A percentile compares a stretch with the other conserved stretches of the same genome.
Conservation (phyloP, 2,113 vertebrate species). For the Platichthys stellatus region DNA sequence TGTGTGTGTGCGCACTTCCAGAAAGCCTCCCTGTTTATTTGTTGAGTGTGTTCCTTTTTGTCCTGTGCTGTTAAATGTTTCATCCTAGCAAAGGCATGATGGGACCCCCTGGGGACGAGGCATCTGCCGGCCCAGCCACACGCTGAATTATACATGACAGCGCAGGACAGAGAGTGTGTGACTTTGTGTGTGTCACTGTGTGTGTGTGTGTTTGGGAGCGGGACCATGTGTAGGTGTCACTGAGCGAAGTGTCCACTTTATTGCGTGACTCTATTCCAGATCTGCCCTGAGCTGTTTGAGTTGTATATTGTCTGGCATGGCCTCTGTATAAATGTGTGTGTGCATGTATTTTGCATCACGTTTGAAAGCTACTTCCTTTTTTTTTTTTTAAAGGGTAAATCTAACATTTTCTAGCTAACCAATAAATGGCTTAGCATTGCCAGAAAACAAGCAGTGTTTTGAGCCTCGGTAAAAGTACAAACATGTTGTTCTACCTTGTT, state of each 20-base stretch:
- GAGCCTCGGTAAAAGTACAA: not conserved
- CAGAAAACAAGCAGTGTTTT: no score
- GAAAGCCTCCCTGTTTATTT: constrained; percentile 78
- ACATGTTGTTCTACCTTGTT: constrained; percentile 8
- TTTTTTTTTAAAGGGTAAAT: not conserved
- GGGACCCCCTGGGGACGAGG: constrained; percentile 76
- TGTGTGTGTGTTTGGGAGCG: constrained; percentile 42
- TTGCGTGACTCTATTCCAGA: constrained; percentile 61
- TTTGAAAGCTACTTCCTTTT: constrained; percentile 20
- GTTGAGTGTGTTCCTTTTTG: constrained; percentile 82
- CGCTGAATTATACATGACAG: constrained; percentile 83
- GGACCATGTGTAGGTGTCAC: constrained; percentile 71
- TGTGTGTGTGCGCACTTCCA: constrained; percentile 37
- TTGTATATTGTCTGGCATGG: constrained; percentile 21
- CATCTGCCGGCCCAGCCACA: constrained; percentile 77
- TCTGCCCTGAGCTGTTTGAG: constrained; percentile 35
- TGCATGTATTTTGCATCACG: no score
- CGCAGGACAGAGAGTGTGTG: constrained; percentile 59
- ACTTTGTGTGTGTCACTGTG: constrained; percentile 42
- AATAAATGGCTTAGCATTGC: no score
- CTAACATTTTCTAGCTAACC: no score
- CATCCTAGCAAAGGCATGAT: constrained; percentile 76
- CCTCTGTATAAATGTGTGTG: constrained; percentile 8
- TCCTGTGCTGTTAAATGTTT: constrained; percentile 85
- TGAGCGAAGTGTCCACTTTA: constrained; percentile 67